phyloP scores from a whole-genome alignment of 2,113 vertebrate species.

The Andinoacara biseriatus region DNA sequence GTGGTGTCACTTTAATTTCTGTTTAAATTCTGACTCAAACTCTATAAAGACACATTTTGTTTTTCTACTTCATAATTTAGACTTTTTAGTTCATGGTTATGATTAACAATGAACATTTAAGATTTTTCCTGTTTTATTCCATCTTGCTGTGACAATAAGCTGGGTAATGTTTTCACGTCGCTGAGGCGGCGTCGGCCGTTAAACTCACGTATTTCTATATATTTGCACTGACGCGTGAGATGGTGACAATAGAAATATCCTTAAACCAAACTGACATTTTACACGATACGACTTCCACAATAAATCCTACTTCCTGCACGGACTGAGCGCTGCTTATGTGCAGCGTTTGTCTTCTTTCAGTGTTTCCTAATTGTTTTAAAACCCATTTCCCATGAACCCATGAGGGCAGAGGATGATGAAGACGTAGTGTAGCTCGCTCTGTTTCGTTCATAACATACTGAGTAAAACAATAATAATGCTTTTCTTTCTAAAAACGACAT shows the following conservation, averaged over 20 bases:
- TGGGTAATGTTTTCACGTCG: background rate
- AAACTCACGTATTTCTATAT: background rate
- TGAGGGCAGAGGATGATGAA: background rate
- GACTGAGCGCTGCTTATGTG: background rate
- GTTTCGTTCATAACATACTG: conserved; percentile 24
- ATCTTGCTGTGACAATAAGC: background rate
- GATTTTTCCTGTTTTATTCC: background rate
- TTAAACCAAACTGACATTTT: background rate
- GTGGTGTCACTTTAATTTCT: too few species aligned
- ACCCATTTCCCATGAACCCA: background rate
- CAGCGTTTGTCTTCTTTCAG: background rate
- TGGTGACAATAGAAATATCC: background rate
- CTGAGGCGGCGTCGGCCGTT: too few species aligned
- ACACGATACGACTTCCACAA: background rate
- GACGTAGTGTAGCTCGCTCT: conserved; percentile 31
- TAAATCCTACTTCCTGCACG: background rate
- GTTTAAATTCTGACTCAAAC: too few species aligned
- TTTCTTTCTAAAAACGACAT: conserved; percentile 37
- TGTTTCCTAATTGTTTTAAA: background rate
- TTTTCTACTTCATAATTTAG: too few species aligned
- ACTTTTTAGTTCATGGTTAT: background rate
- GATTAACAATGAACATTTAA: background rate
- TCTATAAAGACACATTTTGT: too few species aligned
- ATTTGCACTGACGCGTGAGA: accelerated
- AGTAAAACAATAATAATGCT: conserved; percentile 15